Evolutionary conservation across 2,888 invertebrate species (phyloP).

Genomic region (Pollenia angustigena): DNA sequence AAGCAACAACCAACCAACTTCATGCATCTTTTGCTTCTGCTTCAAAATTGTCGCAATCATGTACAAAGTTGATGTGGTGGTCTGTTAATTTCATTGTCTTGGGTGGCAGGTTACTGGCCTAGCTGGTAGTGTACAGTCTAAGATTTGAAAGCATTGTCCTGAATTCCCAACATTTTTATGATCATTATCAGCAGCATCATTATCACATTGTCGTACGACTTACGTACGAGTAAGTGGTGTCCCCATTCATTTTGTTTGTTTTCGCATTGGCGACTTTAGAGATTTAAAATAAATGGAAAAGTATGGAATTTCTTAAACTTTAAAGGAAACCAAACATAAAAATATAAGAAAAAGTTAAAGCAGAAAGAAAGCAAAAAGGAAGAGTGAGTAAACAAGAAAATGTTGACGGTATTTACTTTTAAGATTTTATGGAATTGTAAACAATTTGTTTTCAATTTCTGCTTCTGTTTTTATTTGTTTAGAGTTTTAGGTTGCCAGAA

Average conservation of each 20-base stretch:
- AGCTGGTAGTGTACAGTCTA: background rate
- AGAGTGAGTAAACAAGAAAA: conserved; percentile 3
- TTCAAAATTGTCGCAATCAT: background rate
- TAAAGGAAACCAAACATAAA: conserved; percentile 4
- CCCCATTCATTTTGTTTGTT: conserved; percentile 46
- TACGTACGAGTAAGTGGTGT: background rate
- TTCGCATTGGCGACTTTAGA: conserved; percentile 65
- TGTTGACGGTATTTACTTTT: conserved; percentile 50
- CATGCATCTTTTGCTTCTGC: background rate
- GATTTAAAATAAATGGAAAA: conserved; percentile 63
- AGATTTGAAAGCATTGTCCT: background rate
- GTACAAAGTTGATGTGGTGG: conserved; percentile 26
- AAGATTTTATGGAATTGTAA: conserved; percentile 62
- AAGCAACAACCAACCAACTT: conserved; percentile 6
- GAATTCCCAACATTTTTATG: conserved; percentile 13
- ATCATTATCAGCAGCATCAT: background rate
- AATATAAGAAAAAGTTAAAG: background rate
- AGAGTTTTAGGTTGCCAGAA: conserved; percentile 34
- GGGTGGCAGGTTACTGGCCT: background rate
- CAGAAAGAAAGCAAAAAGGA: background rate
- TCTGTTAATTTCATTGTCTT: conserved; percentile 25
- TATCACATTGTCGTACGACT: background rate
- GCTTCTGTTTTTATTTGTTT: conserved; percentile 3
- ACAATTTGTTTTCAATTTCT: conserved; percentile 66
- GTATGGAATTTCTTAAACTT: conserved; percentile 35